Evolutionary conservation across 2,888 invertebrate genomes (phyloP).

Genomic region (Hecatera dysodea): DNA sequence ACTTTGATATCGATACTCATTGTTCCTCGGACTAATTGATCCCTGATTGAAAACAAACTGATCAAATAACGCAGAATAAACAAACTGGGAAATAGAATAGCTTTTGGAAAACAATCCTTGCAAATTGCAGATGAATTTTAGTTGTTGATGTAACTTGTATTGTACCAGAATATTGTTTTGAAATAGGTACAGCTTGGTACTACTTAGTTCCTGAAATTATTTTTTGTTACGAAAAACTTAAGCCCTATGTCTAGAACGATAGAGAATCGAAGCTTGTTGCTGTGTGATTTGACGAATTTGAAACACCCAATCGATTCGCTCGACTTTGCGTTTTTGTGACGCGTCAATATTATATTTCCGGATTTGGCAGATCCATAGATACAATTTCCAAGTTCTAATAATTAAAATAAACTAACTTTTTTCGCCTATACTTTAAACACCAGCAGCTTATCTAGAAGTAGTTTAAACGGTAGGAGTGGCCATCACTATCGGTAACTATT

Average conservation of each 20-base stretch:
- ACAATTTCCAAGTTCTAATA: not conserved
- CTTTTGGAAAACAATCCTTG: slow-evolving; percentile 14
- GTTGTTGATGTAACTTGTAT: not conserved
- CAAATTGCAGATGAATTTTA: slow-evolving; percentile 5
- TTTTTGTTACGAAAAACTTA: too few relatives aligned
- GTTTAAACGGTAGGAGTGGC: slow-evolving; percentile 20
- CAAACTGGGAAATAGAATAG: slow-evolving; percentile 1
- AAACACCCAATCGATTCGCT: too few relatives aligned
- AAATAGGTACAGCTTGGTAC: too few relatives aligned
- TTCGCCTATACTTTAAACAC: slow-evolving; percentile 13
- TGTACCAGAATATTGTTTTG: not conserved
- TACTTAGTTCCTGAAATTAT: not conserved
- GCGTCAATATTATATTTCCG: not conserved
- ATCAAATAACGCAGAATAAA: slow-evolving; percentile 48
- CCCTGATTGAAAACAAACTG: slow-evolving; percentile 61
- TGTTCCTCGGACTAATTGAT: slow-evolving; percentile 54
- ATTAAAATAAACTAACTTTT: not conserved
- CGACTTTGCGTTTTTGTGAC: too few relatives aligned
- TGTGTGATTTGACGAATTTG: too few relatives aligned
- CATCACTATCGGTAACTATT: slow-evolving; percentile 27
- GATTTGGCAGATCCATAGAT: not conserved
- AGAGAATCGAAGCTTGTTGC: too few relatives aligned
- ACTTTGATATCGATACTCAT: slow-evolving; percentile 54
- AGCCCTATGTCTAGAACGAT: too few relatives aligned
- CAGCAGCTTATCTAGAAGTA: slow-evolving; percentile 27